Evolutionary conservation across 2,888 invertebrate species (phyloP), one percentile per base, ranked within the genome.

Genomic region (Synergus laeviventris): DNA sequence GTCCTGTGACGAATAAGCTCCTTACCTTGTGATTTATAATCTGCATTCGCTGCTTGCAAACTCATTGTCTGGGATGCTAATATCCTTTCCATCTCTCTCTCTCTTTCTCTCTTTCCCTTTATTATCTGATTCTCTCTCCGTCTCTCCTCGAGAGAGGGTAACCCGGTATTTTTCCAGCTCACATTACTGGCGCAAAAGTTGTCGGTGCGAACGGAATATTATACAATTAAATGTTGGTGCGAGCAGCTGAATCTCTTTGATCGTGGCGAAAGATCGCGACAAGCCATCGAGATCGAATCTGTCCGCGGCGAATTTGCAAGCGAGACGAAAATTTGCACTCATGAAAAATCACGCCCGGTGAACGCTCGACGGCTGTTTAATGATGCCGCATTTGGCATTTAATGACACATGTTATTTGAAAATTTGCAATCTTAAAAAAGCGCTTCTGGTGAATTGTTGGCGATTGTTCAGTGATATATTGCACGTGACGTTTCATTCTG

Each of bases 31-130:
- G 66, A 76, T 74, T 70, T 74, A 78, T 77, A 79, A 80, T 82
- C 79, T 77, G 78, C 78, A 82, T 79, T 80, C 73, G 79, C 78
- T 75, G 74, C 78, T 76, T 73, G 77, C 56, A 80, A 80, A 81
- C 73, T 79, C 80, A 81, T 81, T 81, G 80, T 80, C 76, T 77
- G 21, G 39, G 38, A 82, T 79, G 82, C 80, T 77, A 84, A 85
- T 84, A 81, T 79, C 73, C 76, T 76, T 73, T 66, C 77, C 77
- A 62, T 45, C 76, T 76, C 76, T 64, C 70, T 75, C 54, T 54
- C 39, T 39, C 62, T 39, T 38, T 59, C 16, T 11, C 7, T 11
- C 54, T 54, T 54, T 39, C 62, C 24, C 45, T 59, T 9, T 11
- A 56, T 12, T 12, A 56, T 21, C 56, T 56, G 21, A 56, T 62